These are phyloP conservation scores for Gallinago nigripennis DNA, from an alignment of 2,797 vertebrate genomes.

Conservation along the genomic window DNA sequence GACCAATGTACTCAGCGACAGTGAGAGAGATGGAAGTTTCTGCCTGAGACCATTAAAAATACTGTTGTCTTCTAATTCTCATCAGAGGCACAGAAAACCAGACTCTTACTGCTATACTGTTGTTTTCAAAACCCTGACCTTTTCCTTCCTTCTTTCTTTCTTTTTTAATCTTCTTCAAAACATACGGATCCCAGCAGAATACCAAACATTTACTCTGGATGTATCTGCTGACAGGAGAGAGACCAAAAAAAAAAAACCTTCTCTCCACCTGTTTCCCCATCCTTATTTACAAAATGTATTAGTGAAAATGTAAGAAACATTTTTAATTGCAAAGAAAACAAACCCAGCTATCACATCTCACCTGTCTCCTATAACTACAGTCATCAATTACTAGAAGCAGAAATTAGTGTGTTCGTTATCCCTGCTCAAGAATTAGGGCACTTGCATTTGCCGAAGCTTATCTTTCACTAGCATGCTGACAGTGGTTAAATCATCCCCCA, in stretches of 20 bases:
- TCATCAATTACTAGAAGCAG: neutral
- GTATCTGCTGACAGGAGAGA: neutral
- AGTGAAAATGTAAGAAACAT: neutral
- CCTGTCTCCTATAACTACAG: neutral
- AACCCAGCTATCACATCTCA: neutral
- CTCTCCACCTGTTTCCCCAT: neutral
- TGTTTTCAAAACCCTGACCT: neutral
- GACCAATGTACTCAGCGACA: neutral
- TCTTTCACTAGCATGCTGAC: constrained; percentile 3
- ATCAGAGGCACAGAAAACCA: neutral
- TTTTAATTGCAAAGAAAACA: neutral
- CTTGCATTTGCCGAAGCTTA: constrained; percentile 17
- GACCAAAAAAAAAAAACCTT: neutral
- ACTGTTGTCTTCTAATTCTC: neutral
- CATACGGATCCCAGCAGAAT: neutral
- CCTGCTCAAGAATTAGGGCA: constrained; percentile 11
- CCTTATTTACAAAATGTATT: neutral
- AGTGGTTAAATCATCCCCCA: constrained; percentile 1
- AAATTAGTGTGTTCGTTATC: neutral
- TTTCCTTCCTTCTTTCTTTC: neutral
- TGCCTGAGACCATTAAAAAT: neutral
- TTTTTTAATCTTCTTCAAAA: neutral
- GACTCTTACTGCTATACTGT: neutral
- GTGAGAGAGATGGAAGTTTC: neutral
- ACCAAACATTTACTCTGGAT: neutral